These are phyloP conservation scores for Pseudopleuronectes americanus DNA, from an alignment of 2,797 vertebrate species.

Conservation along the genomic window DNA sequence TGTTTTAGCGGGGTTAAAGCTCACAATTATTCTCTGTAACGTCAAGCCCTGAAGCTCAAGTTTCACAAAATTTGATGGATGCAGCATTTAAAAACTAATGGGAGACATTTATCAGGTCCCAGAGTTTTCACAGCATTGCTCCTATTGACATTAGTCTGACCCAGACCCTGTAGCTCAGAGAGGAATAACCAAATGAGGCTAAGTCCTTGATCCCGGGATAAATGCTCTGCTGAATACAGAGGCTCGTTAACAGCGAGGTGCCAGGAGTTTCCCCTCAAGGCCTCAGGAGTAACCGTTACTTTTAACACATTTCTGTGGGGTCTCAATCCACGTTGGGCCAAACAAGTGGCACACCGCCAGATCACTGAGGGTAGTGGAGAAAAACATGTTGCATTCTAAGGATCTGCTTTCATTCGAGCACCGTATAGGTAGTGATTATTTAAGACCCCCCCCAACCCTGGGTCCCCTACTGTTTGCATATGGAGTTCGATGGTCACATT, in stretches of 20 bases:
- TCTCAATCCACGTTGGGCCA: slow-evolving; percentile 48
- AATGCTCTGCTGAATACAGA: slow-evolving; percentile 59
- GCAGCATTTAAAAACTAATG: background rate
- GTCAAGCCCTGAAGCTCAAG: background rate
- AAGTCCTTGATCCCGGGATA: slow-evolving; percentile 67
- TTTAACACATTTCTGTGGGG: slow-evolving; percentile 55
- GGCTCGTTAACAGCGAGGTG: slow-evolving; percentile 62
- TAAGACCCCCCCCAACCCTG: slow-evolving; percentile 10
- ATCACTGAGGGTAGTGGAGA: slow-evolving; percentile 4
- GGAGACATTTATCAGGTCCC: background rate
- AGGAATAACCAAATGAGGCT: slow-evolving; percentile 46
- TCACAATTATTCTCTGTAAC: background rate
- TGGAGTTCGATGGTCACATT: slow-evolving; percentile 49
- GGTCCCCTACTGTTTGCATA: slow-evolving; percentile 48
- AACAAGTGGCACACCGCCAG: slow-evolving; percentile 21
- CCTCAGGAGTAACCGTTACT: slow-evolving; percentile 39
- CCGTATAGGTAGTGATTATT: slow-evolving; percentile 37
- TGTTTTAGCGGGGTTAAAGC: background rate
- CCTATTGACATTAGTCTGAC: slow-evolving; percentile 45
- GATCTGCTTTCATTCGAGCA: slow-evolving; percentile 34
- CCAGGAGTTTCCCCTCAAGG: slow-evolving; percentile 60
- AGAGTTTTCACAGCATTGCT: slow-evolving; percentile 32
- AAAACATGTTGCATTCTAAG: slow-evolving; percentile 17
- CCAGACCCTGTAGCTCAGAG: slow-evolving; percentile 43
- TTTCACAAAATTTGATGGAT: background rate